phyloP scores from a whole-genome alignment of 2,113 vertebrate genomes.

The Dicentrarchus labrax region DNA sequence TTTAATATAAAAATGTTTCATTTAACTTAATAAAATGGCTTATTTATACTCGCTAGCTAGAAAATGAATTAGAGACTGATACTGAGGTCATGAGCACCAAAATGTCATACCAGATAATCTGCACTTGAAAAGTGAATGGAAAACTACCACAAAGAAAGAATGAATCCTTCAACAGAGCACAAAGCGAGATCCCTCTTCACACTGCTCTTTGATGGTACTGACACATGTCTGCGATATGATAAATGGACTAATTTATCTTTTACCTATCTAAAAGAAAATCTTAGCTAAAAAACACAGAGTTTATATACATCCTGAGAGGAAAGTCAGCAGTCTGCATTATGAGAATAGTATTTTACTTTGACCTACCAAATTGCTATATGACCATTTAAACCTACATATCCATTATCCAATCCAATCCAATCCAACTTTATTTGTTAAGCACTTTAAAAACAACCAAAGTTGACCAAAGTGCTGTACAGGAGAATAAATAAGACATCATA shows the following conservation, averaged over 20 bases:
- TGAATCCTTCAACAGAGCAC: neutral
- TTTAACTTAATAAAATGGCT: neutral
- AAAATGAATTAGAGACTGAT: neutral
- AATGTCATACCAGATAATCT: neutral
- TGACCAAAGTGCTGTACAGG: too few species aligned
- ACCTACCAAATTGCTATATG: too few species aligned
- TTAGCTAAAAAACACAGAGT: too few species aligned
- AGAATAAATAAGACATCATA: too few species aligned
- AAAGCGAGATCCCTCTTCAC: neutral
- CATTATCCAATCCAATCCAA: too few species aligned
- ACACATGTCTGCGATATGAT: neutral
- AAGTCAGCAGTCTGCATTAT: too few species aligned
- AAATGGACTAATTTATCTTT: neutral
- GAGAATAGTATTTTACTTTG: too few species aligned
- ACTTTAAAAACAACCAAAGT: too few species aligned
- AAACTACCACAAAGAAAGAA: neutral
- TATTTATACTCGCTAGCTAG: neutral
- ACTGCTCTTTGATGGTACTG: too few species aligned
- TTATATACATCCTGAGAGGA: too few species aligned
- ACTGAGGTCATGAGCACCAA: neutral
- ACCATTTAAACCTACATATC: too few species aligned
- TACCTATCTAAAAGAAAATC: neutral
- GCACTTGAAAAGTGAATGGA: neutral
- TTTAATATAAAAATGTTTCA: neutral
- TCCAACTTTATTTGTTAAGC: too few species aligned